Conservation (phyloP, 1,140 invertebrate species). For the Cyrtorhinus lividipennis region DNA sequence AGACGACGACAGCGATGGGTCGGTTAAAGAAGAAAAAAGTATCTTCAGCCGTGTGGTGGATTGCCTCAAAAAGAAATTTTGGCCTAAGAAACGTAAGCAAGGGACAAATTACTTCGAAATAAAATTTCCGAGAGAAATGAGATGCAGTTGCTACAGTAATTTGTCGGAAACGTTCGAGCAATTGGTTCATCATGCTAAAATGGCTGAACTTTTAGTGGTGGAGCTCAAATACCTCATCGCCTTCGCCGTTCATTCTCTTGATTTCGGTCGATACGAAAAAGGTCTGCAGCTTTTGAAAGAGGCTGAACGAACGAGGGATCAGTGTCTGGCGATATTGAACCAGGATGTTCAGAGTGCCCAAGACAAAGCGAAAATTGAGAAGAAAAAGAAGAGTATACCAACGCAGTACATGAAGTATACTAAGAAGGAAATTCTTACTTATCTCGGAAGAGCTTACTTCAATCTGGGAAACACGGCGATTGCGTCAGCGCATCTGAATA, state of each 20-base stretch:
- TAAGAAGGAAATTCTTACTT: background rate
- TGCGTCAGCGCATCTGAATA: background rate
- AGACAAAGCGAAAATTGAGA: conserved; percentile 2
- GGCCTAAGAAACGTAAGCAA: too few relatives aligned
- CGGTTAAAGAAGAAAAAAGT: background rate
- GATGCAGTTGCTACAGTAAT: conserved; percentile 1
- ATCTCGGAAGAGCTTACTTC: background rate
- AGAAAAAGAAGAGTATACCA: background rate
- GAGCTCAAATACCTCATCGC: conserved; percentile 11
- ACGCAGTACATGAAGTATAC: conserved; percentile 10
- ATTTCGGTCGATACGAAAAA: conserved; percentile 1
- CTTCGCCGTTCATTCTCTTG: conserved; percentile 10
- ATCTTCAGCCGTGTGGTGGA: too few relatives aligned
- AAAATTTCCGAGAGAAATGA: background rate
- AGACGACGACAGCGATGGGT: background rate
- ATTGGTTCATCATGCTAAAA: conserved; percentile 10
- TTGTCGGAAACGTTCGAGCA: conserved; percentile 4
- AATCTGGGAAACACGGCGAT: background rate
- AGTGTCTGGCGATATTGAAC: background rate
- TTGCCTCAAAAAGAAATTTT: too few relatives aligned
- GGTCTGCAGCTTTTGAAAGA: conserved; percentile 4
- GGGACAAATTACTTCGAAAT: background rate
- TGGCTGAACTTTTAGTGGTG: conserved; percentile 1
- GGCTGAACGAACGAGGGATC: background rate
- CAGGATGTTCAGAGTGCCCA: background rate